Evolutionary conservation across 2,888 invertebrate genomes (phyloP).

Genomic region (Clistopyga incitator): DNA sequence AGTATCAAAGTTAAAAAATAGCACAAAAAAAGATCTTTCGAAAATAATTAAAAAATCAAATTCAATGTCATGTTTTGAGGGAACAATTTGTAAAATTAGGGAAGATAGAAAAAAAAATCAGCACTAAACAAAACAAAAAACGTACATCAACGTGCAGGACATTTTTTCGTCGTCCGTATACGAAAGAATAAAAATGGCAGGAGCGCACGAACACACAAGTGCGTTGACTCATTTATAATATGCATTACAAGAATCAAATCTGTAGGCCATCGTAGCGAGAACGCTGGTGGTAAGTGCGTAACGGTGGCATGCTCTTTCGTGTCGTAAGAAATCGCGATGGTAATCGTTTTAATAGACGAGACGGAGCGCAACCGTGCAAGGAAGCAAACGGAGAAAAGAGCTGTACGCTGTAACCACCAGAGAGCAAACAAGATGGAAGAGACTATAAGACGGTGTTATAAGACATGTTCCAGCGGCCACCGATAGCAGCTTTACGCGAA

Average conservation of each 20-base stretch:
- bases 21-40: no score
- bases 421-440: constrained; percentile 11
- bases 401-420: neutral
- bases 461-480: constrained; percentile 4
- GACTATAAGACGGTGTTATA: neutral
- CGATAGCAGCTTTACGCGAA: constrained; percentile 4
- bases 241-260: neutral
- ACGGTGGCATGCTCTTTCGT: constrained; percentile 27
- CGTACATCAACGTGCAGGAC: no score
- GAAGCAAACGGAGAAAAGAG: constrained; percentile 2
- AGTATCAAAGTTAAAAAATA: no score
- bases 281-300: neutral
- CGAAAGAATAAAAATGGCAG: neutral
- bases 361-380: constrained; percentile 29
- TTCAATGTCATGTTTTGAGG: no score
- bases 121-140: no score
- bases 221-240: neutral
- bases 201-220: neutral
- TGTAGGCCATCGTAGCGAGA: neutral
- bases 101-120: no score
- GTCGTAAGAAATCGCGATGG: constrained; percentile 46
- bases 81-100: no score
- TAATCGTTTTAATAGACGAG: constrained; percentile 62
- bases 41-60: no score
- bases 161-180: neutral